These are phyloP conservation scores for Catalaphyllia jardinei DNA, from an alignment of 64 coral and sea anemone genomes.

Conservation along the genomic window DNA sequence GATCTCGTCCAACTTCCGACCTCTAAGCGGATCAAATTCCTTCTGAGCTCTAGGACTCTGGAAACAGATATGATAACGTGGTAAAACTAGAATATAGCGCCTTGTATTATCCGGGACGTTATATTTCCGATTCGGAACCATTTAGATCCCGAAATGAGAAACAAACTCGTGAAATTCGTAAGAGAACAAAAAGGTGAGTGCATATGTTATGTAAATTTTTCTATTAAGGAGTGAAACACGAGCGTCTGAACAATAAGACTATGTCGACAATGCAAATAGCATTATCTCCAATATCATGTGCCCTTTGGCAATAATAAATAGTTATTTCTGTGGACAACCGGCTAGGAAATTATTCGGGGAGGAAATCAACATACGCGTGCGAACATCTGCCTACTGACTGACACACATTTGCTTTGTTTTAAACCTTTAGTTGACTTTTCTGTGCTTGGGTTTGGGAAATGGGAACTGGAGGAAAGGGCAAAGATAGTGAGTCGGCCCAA, in stretches of 20 bases:
- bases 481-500: slow-evolving; percentile 16
- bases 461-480: slow-evolving; percentile 32
- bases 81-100: no score
- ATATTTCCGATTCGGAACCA: no score
- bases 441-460: background rate
- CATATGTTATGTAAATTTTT: background rate
- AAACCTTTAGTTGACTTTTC: background rate
- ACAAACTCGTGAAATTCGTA: background rate
- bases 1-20: no score
- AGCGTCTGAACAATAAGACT: background rate
- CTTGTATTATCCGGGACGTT: no score
- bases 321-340: background rate
- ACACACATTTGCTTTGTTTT: slow-evolving; percentile 26
- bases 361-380: slow-evolving; percentile 19
- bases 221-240: background rate
- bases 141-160: background rate
- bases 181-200: background rate
- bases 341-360: background rate
- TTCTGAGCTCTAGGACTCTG: no score
- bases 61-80: no score
- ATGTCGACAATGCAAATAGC: background rate
- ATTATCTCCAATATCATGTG: background rate
- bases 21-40: no score
- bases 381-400: slow-evolving; percentile 4
- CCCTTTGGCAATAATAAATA: background rate